These are phyloP conservation scores for Passer domesticus DNA, from an alignment of 2,113 vertebrate genomes.

Conservation along the genomic window DNA sequence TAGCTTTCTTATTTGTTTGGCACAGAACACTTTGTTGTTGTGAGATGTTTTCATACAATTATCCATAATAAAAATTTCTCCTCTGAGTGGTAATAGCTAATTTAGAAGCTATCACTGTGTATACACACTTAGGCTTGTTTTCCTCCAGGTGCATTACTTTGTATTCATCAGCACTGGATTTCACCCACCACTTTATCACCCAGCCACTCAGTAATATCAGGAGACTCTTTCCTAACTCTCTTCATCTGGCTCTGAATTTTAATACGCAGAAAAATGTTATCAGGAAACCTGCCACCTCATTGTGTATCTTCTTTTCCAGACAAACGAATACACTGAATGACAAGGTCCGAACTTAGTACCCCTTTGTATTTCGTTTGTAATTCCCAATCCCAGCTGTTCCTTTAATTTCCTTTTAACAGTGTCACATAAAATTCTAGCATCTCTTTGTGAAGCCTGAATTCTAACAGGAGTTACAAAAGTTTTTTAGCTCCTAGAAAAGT, in stretches of 20 bases:
- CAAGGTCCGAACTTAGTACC: neutral
- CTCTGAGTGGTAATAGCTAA: constrained; percentile 17
- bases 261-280: neutral
- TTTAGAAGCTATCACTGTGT: constrained; percentile 25
- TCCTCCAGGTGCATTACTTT: constrained; percentile 24
- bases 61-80: neutral
- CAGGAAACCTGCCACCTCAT: neutral
- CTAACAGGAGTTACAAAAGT: neutral
- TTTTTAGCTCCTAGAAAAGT: neutral
- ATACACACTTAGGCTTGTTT: neutral
- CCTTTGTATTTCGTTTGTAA: neutral
- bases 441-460: neutral
- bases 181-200: constrained; percentile 13
- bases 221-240: neutral
- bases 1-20: neutral
- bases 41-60: constrained; percentile 2
- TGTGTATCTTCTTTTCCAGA: neutral
- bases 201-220: neutral
- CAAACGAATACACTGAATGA: neutral
- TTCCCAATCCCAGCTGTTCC: neutral
- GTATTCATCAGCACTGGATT: constrained; percentile 9
- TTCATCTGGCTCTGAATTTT: constrained; percentile 34
- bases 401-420: neutral
- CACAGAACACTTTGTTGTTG: neutral
- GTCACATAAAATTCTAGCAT: neutral